Percentiles rank a stretch among this genome's conserved stretches.
Evolutionary conservation across 2,797 vertebrate genomes (phyloP).

Genomic region (Scyliorhinus canicula): DNA sequence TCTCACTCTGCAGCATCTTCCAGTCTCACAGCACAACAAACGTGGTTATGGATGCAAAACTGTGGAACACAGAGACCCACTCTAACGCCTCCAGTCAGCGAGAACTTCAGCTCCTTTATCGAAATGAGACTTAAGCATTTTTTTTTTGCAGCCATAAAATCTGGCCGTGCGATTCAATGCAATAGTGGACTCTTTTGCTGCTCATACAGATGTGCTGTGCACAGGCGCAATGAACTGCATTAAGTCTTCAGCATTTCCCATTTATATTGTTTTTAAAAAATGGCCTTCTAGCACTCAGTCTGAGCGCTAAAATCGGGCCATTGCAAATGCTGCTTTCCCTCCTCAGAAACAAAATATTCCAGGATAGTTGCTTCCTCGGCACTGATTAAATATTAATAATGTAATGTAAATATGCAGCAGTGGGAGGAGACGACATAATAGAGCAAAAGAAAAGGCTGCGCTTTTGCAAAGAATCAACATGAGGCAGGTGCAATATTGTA

Average conservation of each 20-base stretch:
- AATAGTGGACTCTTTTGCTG: neutral
- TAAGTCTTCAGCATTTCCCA: neutral
- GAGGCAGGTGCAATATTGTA: neutral
- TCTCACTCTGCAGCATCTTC: constrained; percentile 58
- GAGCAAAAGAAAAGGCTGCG: neutral
- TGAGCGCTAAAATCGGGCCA: neutral
- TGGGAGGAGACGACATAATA: neutral
- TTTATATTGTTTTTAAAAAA: neutral
- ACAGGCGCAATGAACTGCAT: constrained; percentile 17
- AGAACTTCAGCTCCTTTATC: neutral
- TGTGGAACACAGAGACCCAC: neutral
- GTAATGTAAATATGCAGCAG: constrained; percentile 11
- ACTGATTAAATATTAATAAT: constrained; percentile 23
- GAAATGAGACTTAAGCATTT: constrained; percentile 2
- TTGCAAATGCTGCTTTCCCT: neutral
- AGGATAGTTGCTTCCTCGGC: neutral
- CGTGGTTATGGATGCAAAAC: neutral
- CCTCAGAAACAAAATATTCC: neutral
- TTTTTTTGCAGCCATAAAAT: neutral
- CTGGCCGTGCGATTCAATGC: neutral
- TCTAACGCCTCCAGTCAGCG: neutral
- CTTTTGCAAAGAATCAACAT: constrained; percentile 1
- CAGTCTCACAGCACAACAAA: neutral
- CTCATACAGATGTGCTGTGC: constrained; percentile 17
- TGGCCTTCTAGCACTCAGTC: neutral